A percentile compares a stretch with the other conserved stretches of the same genome.
Conservation (phyloP, 1,140 invertebrate species). For the Listronotus bonariensis region DNA sequence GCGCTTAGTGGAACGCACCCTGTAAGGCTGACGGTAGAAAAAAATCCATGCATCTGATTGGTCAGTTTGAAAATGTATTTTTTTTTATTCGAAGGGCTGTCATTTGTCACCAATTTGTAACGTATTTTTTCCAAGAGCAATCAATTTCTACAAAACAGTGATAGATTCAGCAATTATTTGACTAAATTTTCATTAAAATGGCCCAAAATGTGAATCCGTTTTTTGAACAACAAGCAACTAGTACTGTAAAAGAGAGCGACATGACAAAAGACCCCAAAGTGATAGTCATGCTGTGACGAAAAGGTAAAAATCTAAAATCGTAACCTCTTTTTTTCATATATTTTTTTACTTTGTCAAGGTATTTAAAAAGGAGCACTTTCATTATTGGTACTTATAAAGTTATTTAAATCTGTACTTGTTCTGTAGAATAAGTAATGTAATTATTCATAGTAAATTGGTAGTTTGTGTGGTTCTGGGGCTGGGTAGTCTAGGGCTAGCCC, state of each 20-base stretch:
- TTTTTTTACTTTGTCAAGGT: too few relatives aligned
- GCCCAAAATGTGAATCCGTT: constrained; percentile 84
- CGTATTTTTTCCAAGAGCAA: background rate
- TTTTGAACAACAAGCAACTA: constrained; percentile 65
- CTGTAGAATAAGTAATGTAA: too few relatives aligned
- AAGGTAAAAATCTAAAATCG: constrained; percentile 63
- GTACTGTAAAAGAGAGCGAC: constrained; percentile 73
- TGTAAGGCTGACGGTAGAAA: too few relatives aligned
- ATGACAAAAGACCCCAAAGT: constrained; percentile 70
- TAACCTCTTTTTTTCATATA: constrained; percentile 19
- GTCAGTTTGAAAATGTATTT: background rate
- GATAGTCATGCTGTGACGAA: constrained; percentile 86
- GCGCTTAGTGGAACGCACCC: too few relatives aligned
- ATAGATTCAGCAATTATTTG: background rate
- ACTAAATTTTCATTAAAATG: constrained; percentile 59
- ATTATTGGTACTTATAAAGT: too few relatives aligned
- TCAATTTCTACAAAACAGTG: background rate
- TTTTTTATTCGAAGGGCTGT: background rate
- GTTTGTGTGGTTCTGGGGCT: too few relatives aligned
- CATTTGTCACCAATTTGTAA: constrained; percentile 5
- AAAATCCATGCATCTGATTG: background rate
- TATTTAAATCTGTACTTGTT: too few relatives aligned
- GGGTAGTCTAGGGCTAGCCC: too few relatives aligned
- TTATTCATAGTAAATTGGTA: too few relatives aligned
- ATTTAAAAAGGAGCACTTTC: too few relatives aligned